Percentiles rank a stretch among this genome's conserved stretches.
Conservation (phyloP, 2,797 vertebrate species). For the Schizothorax lantsangensis region DNA sequence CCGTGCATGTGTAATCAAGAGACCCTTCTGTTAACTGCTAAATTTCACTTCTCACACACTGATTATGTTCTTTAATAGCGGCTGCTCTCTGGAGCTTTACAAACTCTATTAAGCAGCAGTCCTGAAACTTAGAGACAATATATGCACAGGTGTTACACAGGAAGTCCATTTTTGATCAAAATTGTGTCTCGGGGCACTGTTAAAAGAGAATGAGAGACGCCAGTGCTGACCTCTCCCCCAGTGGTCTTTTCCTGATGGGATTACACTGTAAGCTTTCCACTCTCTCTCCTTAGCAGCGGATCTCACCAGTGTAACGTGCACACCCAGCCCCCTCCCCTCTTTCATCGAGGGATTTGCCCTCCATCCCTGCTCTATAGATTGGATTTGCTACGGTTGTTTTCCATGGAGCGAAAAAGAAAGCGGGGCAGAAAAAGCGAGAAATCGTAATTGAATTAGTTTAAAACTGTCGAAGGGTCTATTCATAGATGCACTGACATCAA, state of each 20-base stretch:
- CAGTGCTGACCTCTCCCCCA: conserved; percentile 67
- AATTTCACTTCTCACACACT: conserved; percentile 13
- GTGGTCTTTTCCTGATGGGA: conserved; percentile 73
- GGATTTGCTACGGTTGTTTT: conserved; percentile 80
- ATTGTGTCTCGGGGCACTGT: neutral
- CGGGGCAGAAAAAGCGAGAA: conserved; percentile 73
- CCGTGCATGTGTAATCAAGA: conserved; percentile 23
- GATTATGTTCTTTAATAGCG: conserved; percentile 2
- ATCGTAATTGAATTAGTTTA: conserved; percentile 85
- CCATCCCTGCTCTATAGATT: conserved; percentile 68
- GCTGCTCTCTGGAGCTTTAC: neutral
- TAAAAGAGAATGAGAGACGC: neutral
- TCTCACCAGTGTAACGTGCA: conserved; percentile 53
- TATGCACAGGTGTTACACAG: conserved; percentile 7
- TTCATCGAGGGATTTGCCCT: conserved; percentile 70
- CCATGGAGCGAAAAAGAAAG: conserved; percentile 54
- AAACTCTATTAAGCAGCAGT: neutral
- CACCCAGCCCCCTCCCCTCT: conserved; percentile 52
- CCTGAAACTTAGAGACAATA: neutral
- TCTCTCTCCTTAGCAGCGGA: conserved; percentile 55
- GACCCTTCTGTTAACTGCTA: neutral
- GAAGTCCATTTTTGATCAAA: conserved; percentile 1
- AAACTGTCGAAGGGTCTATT: conserved; percentile 79
- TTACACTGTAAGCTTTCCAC: conserved; percentile 68
- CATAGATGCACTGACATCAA: conserved; percentile 81